Percentiles rank a stretch among this genome's conserved stretches.
phyloP scores from a whole-genome alignment of 2,797 vertebrate species.

The Megaceryle alcyon region DNA sequence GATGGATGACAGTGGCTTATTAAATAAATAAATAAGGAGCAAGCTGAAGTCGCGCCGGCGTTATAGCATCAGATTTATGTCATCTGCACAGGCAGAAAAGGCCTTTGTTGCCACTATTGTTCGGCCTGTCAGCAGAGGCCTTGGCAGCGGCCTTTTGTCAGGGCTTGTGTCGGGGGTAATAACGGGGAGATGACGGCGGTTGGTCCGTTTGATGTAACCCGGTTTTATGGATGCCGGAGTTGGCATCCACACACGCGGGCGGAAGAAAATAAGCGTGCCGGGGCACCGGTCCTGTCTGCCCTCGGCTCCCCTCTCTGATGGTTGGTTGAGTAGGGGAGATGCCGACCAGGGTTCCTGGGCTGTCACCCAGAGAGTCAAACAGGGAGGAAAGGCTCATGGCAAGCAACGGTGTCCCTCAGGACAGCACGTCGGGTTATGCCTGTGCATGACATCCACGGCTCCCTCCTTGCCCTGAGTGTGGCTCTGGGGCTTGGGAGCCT shows the following conservation, averaged over 20 bases:
- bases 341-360: accelerated
- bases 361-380: accelerated
- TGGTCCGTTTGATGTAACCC: conserved; percentile 71
- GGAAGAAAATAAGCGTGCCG: conserved; percentile 60
- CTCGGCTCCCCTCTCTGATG: background rate
- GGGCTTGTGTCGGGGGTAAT: conserved; percentile 63
- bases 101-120: conserved; percentile 69
- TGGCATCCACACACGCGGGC: conserved; percentile 42
- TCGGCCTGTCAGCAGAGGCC: conserved; percentile 57
- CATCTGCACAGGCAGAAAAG: conserved; percentile 63
- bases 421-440: accelerated
- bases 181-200: conserved; percentile 62
- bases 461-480: accelerated
- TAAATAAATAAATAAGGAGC: conserved; percentile 73
- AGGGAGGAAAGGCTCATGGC: background rate
- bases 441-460: accelerated
- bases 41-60: conserved; percentile 48
- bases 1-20: conserved; percentile 73
- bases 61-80: conserved; percentile 73
- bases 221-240: conserved; percentile 36
- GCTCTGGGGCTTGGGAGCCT: background rate
- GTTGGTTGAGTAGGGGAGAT: background rate
- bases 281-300: background rate
- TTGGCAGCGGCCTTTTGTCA: conserved; percentile 68
- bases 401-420: background rate